phyloP scores from a whole-genome alignment of 2,888 invertebrate species.

The Timema podura region DNA sequence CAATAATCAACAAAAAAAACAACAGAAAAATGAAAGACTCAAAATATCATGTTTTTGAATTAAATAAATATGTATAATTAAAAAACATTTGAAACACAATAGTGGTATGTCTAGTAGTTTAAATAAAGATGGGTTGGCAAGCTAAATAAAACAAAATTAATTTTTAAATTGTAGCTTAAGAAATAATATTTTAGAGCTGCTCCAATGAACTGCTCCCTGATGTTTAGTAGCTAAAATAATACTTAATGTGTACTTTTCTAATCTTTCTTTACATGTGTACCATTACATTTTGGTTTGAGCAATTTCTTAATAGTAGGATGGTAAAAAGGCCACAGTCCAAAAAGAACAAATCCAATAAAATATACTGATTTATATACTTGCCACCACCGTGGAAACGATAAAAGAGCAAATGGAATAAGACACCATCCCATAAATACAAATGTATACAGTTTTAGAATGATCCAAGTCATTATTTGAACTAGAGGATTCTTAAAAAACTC shows the following conservation, averaged over 20 bases:
- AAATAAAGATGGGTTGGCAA: too few species aligned
- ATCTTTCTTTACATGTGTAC: slow-evolving; percentile 5
- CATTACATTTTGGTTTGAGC: slow-evolving; percentile 14
- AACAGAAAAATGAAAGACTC: too few species aligned
- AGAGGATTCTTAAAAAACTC: slow-evolving; percentile 13
- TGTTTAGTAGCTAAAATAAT: too few species aligned
- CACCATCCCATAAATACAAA: slow-evolving; percentile 82
- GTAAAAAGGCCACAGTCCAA: slow-evolving; percentile 60
- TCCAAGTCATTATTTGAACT: slow-evolving; percentile 46
- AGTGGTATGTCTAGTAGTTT: too few species aligned
- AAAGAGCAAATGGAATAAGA: slow-evolving; percentile 66
- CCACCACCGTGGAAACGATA: slow-evolving; percentile 66
- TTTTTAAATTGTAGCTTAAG: too few species aligned
- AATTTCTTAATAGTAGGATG: slow-evolving; percentile 42
- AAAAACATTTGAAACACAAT: too few species aligned
- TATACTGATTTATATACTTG: slow-evolving; percentile 58
- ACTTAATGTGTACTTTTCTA: not conserved
- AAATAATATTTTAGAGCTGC: too few species aligned
- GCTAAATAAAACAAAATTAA: too few species aligned
- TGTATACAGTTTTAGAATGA: slow-evolving; percentile 66
- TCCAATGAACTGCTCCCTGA: too few species aligned
- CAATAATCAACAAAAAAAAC: too few species aligned
- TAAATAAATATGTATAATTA: too few species aligned
- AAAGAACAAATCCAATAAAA: slow-evolving; percentile 65
- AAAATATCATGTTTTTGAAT: too few species aligned